These are phyloP conservation scores for Microhierax caerulescens DNA, from an alignment of 2,797 vertebrate species.

Conservation along the genomic window DNA sequence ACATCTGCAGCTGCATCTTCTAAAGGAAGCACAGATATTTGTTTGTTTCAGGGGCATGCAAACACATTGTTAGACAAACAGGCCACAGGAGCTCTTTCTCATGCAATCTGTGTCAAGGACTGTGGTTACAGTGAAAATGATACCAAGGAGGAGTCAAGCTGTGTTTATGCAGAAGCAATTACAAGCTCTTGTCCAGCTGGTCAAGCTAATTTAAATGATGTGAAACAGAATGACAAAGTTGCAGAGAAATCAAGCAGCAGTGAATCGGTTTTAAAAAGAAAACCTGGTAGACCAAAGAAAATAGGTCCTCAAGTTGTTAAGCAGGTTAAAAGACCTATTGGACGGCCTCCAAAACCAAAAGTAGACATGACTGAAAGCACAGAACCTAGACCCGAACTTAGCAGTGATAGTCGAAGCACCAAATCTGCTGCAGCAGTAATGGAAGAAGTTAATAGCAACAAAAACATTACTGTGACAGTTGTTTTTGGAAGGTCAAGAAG, in stretches of 20 bases:
- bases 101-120: slow-evolving; percentile 46
- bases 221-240: slow-evolving; percentile 53
- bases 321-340: slow-evolving; percentile 90
- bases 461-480: slow-evolving; percentile 91
- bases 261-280: slow-evolving; percentile 84
- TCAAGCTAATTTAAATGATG: slow-evolving; percentile 7
- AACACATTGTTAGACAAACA: slow-evolving; percentile 67
- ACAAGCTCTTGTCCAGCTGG: slow-evolving; percentile 11
- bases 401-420: slow-evolving; percentile 48
- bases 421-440: slow-evolving; percentile 29
- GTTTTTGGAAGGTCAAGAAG: slow-evolving; percentile 91
- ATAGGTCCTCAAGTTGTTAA: slow-evolving; percentile 88
- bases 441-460: slow-evolving; percentile 76
- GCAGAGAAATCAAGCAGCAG: slow-evolving; percentile 61
- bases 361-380: slow-evolving; percentile 40
- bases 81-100: slow-evolving; percentile 39
- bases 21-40: slow-evolving; percentile 70
- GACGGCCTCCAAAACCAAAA: slow-evolving; percentile 89
- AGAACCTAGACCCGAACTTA: slow-evolving; percentile 35
- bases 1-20: slow-evolving; percentile 81
- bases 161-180: neutral
- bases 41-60: slow-evolving; percentile 78
- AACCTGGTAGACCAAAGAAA: slow-evolving; percentile 92
- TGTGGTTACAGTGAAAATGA: slow-evolving; percentile 61
- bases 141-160: slow-evolving; percentile 19